Base-by-base conservation (phyloP, 2,113 vertebrate species). In the Aegotheles bennettii region DNA sequence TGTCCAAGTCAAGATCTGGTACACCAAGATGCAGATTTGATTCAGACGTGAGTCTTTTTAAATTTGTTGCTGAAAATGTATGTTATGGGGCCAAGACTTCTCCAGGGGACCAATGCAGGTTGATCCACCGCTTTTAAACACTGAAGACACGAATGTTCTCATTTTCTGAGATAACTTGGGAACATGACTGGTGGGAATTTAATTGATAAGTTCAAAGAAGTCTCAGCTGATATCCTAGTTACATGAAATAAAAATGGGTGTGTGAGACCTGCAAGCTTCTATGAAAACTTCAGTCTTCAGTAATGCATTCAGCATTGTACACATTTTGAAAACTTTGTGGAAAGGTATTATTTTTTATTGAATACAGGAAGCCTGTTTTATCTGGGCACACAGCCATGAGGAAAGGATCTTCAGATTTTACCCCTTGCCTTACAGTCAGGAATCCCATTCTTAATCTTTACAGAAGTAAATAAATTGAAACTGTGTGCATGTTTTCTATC, bases 11-110 rank as follows among this genome's bases (percentile, higher is more conserved):
- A 59, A 96, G 97, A 85, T 89, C 98, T 40, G 94, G 98, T 74
- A 98, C 98, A 97, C 97, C 98, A 92, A 98, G 98, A 95, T 98
- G 98, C 97, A 97, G 98, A 96, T 98, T 98, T 97, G 99, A 99
- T 87, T 98, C 98, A 63, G 98, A 99, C 96, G 99, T 99, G 96
- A 98, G 98, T 98, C 19, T 23, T 31, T 13, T 11, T 9, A 6
- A 28, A 11, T 60, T 68, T 73, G 4, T 54, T 77, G 10, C 24
- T 61, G 31, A 12, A 51, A 67, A 28, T n/a, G 5, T n/a, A 3
- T 57, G 12, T 48, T 57, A 12, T 1, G 12, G 48, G 48, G 77
- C 28, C 28, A 80, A 47, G 19, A 19, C 36, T 53, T 71, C 38
- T 61, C 26, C 76, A 36, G 45, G 18, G 54, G 35, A 35, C 31